A percentile compares a stretch with the other conserved stretches of the same genome.
These are phyloP conservation scores for Hypercompe scribonia DNA, from an alignment of 2,888 invertebrate species.

Conservation along the genomic window DNA sequence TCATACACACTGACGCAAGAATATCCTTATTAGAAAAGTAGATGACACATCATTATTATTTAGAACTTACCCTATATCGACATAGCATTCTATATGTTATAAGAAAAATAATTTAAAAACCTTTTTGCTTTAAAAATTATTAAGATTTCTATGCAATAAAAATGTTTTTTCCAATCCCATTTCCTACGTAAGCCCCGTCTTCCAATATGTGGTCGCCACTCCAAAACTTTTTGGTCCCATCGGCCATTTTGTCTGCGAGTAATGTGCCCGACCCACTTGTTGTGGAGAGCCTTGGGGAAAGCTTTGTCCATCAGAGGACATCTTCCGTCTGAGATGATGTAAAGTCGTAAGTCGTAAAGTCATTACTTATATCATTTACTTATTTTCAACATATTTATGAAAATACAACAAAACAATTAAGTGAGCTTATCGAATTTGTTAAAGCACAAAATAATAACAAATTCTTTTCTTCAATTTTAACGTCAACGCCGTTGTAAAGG, in stretches of 20 bases:
- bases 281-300: too few relatives aligned
- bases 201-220: too few relatives aligned
- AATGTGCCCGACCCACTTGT: too few relatives aligned
- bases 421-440: background rate
- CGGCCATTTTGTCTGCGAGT: too few relatives aligned
- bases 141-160: background rate
- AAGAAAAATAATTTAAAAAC: background rate
- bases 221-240: too few relatives aligned
- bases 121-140: background rate
- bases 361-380: background rate
- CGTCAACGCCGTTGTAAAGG: slow-evolving; percentile 19
- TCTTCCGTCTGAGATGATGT: too few relatives aligned
- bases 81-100: background rate
- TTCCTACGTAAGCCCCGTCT: too few relatives aligned
- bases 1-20: too few relatives aligned
- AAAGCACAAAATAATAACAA: slow-evolving; percentile 15
- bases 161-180: background rate
- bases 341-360: too few relatives aligned
- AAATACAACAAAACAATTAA: background rate
- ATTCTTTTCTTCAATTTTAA: slow-evolving; percentile 40
- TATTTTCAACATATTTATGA: background rate
- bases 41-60: background rate
- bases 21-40: too few relatives aligned
- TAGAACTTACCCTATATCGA: background rate
- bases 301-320: too few relatives aligned